phyloP scores from a whole-genome alignment of 1,140 invertebrate species.

The Spodoptera litura region DNA sequence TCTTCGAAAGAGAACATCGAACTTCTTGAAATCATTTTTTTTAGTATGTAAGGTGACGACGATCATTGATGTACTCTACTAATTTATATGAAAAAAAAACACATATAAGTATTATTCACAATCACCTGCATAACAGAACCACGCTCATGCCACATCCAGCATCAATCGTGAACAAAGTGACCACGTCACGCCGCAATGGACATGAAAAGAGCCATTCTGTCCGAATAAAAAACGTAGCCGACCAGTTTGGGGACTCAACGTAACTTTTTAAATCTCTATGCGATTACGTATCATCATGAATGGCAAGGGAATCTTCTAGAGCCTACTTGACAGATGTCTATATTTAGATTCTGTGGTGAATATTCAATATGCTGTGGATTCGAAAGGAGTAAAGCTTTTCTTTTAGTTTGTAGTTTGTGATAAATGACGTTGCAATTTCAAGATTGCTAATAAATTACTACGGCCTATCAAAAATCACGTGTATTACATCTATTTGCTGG shows the following conservation, averaged over 20 bases:
- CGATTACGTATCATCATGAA: conserved; percentile 45
- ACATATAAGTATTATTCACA: neutral
- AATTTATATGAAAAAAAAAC: too few species aligned
- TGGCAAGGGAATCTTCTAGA: conserved; percentile 16
- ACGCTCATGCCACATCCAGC: conserved; percentile 35
- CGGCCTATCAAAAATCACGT: too few species aligned
- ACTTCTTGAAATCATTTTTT: too few species aligned
- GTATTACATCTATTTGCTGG: too few species aligned
- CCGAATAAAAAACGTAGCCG: conserved; percentile 67
- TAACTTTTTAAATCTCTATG: conserved; percentile 58
- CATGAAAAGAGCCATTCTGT: conserved; percentile 62
- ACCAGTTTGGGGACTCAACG: conserved; percentile 49
- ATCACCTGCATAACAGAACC: neutral
- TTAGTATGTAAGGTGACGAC: too few species aligned
- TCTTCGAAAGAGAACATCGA: too few species aligned
- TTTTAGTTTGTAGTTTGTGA: too few species aligned
- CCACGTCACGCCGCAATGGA: conserved; percentile 64
- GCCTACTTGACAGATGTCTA: conserved; percentile 8
- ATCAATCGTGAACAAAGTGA: conserved; percentile 61
- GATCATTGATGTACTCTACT: neutral
- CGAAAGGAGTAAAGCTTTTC: too few species aligned
- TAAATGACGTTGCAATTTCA: too few species aligned
- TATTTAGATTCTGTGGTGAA: conserved; percentile 19
- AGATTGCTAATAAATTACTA: too few species aligned
- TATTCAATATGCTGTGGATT: neutral